Evolutionary conservation across 2,888 invertebrate species (phyloP).

Genomic region (Lordiphosa fenestrarum): DNA sequence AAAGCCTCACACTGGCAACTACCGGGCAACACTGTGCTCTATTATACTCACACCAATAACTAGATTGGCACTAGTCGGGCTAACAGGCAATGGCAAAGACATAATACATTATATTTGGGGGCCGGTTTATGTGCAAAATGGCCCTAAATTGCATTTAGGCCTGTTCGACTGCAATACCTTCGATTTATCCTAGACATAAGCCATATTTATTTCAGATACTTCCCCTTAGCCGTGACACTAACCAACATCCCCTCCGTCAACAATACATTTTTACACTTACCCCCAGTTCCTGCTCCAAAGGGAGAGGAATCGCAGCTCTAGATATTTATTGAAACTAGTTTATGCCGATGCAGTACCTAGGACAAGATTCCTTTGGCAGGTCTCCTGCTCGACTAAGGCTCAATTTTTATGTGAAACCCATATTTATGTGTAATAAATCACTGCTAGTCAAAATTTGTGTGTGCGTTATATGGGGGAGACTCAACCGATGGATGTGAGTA

Average conservation of each 20-base stretch:
- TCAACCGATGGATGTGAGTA: not conserved
- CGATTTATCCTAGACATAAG: slow-evolving; percentile 50
- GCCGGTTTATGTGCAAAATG: slow-evolving; percentile 39
- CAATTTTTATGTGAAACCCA: slow-evolving; percentile 64
- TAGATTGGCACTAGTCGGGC: slow-evolving; percentile 20
- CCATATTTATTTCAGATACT: slow-evolving; percentile 59
- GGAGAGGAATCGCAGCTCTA: slow-evolving; percentile 11
- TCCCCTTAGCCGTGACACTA: slow-evolving; percentile 55
- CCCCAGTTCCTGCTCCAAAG: slow-evolving; percentile 27
- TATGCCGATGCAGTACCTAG: too few relatives aligned
- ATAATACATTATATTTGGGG: not conserved
- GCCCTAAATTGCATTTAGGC: slow-evolving; percentile 71
- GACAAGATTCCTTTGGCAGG: slow-evolving; percentile 9
- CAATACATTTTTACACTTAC: slow-evolving; percentile 17
- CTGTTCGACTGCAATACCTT: slow-evolving; percentile 50
- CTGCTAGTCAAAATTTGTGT: slow-evolving; percentile 55
- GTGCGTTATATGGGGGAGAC: not conserved
- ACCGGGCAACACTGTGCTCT: slow-evolving; percentile 92
- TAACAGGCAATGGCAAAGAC: too few relatives aligned
- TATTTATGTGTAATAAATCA: slow-evolving; percentile 62
- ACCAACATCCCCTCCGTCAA: slow-evolving; percentile 36
- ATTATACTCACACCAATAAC: slow-evolving; percentile 83
- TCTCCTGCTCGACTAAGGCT: slow-evolving; percentile 46
- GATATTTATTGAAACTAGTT: not conserved
- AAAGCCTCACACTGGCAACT: slow-evolving; percentile 95